Conservation (phyloP, 2,113 vertebrate species). For the Uria aalge region DNA sequence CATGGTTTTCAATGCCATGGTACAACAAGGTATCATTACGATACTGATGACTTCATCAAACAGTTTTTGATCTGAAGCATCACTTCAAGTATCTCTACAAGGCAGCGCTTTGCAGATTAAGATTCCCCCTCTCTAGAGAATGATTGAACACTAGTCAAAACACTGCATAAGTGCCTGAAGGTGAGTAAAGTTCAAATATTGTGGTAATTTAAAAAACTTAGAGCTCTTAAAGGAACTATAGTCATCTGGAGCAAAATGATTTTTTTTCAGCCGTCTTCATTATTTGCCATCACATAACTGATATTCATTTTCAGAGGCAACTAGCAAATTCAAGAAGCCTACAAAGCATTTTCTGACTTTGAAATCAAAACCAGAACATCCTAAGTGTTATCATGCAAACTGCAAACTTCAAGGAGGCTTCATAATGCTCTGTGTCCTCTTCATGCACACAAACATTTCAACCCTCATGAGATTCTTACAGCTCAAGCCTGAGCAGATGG, state of each 20-base stretch:
- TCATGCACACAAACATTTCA: background rate
- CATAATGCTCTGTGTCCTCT: background rate
- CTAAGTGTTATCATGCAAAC: fast-evolving
- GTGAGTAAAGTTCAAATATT: background rate
- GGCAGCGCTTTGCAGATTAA: background rate
- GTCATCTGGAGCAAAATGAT: background rate
- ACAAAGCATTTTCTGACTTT: background rate
- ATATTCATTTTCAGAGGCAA: background rate
- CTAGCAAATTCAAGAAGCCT: background rate
- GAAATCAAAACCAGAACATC: background rate
- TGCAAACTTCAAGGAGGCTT: background rate
- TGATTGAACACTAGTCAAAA: background rate
- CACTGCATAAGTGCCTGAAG: background rate
- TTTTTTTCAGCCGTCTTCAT: background rate
- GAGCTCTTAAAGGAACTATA: background rate
- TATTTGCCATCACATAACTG: background rate
- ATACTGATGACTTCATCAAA: background rate
- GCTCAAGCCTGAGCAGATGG: background rate
- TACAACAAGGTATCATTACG: background rate
- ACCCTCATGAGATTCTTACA: background rate
- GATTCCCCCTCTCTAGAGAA: background rate
- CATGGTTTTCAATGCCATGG: background rate
- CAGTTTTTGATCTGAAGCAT: background rate
- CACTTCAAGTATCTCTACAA: background rate
- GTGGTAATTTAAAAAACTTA: background rate